Percentiles rank a stretch among this genome's conserved stretches.
Evolutionary conservation across 2,797 vertebrate species (phyloP).

Genomic region (Chromobotia macracanthus): DNA sequence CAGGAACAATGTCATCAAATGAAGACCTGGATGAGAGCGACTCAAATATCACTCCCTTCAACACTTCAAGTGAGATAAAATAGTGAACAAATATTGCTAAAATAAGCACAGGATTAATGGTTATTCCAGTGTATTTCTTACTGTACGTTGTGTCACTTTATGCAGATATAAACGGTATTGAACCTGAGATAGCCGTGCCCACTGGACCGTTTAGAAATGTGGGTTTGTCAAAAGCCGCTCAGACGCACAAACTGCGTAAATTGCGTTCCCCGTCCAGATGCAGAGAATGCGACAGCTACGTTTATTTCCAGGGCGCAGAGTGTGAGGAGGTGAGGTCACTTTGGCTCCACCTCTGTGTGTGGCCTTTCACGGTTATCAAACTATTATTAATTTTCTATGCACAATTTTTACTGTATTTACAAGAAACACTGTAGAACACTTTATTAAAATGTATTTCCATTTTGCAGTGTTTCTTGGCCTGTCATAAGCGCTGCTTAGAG

Average conservation of each 20-base stretch:
- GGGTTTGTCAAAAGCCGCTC: conserved; percentile 92
- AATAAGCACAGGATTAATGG: neutral
- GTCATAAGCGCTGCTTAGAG: conserved; percentile 96
- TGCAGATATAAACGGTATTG: conserved; percentile 85
- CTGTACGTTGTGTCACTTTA: neutral
- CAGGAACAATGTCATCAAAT: conserved; percentile 83
- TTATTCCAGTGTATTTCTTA: neutral
- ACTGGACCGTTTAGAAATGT: conserved; percentile 89
- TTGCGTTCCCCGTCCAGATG: conserved; percentile 92
- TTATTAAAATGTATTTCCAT: neutral
- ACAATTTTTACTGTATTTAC: neutral
- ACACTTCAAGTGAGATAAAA: conserved; percentile 76
- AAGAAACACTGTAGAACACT: neutral
- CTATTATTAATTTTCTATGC: too few species aligned
- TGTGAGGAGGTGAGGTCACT: conserved; percentile 88
- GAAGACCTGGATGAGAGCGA: conserved; percentile 87
- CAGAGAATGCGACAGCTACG: conserved; percentile 95
- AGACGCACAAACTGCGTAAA: conserved; percentile 90
- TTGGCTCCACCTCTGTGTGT: neutral
- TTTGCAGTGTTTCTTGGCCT: conserved; percentile 89
- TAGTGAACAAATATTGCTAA: neutral
- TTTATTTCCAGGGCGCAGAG: conserved; percentile 97
- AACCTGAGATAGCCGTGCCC: conserved; percentile 80
- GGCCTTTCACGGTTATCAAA: neutral
- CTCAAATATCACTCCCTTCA: conserved; percentile 74